Percentiles rank a stretch among this genome's conserved stretches.
These are phyloP conservation scores for Bufo bufo DNA, from an alignment of 2,113 vertebrate genomes.

Conservation along the genomic window DNA sequence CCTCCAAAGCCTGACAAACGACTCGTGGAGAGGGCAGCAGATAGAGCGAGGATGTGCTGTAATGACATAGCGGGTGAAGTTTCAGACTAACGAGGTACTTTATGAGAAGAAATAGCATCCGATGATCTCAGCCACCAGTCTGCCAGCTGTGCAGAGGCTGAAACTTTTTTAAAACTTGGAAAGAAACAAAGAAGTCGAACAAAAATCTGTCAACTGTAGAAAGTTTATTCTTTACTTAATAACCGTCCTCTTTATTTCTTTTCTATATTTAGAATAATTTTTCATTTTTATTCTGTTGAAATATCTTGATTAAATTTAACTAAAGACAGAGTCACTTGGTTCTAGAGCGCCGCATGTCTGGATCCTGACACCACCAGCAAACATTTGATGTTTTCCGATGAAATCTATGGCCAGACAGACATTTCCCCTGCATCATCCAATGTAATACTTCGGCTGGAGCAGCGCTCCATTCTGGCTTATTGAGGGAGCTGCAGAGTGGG, in stretches of 20 bases:
- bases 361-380: neutral
- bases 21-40: conserved; percentile 43
- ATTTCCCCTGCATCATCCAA: neutral
- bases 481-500: too few relatives aligned
- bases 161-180: conserved; percentile 30
- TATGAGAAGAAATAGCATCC: conserved; percentile 55
- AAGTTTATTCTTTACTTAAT: neutral
- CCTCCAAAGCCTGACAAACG: conserved; percentile 35
- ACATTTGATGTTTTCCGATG: neutral
- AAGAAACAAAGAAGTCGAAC: conserved; percentile 33
- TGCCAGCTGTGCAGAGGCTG: conserved; percentile 52
- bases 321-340: neutral
- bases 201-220: conserved; percentile 34
- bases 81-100: conserved; percentile 55
- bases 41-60: conserved; percentile 50
- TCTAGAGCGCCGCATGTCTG: neutral
- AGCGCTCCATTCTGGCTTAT: too few relatives aligned
- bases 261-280: neutral
- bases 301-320: neutral
- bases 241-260: neutral
- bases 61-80: conserved; percentile 57
- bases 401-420: neutral
- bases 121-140: conserved; percentile 54
- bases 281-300: neutral
- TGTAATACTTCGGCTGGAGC: neutral